A percentile compares a stretch with the other conserved stretches of the same genome.
These are phyloP conservation scores for Panulirus ornatus DNA, from an alignment of 1,140 invertebrate species.

Conservation along the genomic window DNA sequence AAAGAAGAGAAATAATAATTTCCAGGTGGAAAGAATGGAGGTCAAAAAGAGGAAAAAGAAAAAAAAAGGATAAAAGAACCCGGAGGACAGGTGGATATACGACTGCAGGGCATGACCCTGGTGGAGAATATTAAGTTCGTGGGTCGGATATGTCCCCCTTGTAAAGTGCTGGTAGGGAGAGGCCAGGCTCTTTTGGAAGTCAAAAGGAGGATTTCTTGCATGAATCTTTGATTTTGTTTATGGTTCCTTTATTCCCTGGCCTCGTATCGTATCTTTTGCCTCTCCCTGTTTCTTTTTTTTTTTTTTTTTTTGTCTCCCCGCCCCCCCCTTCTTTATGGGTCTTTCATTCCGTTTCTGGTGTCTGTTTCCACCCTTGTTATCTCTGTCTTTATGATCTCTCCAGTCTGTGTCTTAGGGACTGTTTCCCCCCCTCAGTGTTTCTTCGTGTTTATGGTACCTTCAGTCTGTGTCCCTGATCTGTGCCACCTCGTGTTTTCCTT, in stretches of 20 bases:
- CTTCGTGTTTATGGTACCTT: not conserved
- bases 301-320: not conserved
- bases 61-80: not conserved
- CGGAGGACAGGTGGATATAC: not conserved
- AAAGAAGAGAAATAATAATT: slow-evolving; percentile 2
- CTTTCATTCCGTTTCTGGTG: not conserved
- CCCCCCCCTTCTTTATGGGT: not conserved
- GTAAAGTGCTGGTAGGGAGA: slow-evolving; percentile 6
- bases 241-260: slow-evolving; percentile 2
- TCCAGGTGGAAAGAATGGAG: not conserved
- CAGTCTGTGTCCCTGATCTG: not conserved
- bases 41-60: not conserved
- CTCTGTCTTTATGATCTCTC: not conserved
- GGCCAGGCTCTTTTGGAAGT: not conserved
- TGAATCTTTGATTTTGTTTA: slow-evolving; percentile 50
- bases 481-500: not conserved
- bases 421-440: not conserved
- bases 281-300: not conserved
- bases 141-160: not conserved
- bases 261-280: not conserved
- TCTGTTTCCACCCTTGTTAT: not conserved
- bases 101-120: not conserved
- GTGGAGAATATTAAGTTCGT: slow-evolving; percentile 40
- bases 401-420: not conserved
- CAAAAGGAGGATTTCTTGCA: slow-evolving; percentile 10